Evolutionary conservation across 2,888 invertebrate genomes (phyloP), one percentile per base, ranked within the genome.

Genomic region (Morpho deidamia): DNA sequence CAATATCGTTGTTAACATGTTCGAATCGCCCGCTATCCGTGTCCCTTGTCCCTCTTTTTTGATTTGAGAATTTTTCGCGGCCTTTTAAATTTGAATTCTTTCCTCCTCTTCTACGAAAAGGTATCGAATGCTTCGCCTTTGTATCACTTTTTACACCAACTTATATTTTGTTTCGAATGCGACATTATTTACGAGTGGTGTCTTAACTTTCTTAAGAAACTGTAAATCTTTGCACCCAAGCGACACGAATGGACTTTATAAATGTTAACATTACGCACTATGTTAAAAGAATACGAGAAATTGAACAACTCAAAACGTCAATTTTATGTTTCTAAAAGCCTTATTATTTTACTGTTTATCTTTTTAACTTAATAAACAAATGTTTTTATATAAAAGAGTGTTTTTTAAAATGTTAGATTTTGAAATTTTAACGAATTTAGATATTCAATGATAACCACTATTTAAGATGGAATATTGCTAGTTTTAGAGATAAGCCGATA

Each of bases 121-220:
- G 83, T 81, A 86, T 84, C 82, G 83, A 78, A 85, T 85, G 76
- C 81, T 79, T 84, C 81, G 83, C 86, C 88, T 88, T 88, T 89
- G 88, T 89, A 84, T 83, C 79, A 84, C 86, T 89, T 89, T 88
- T 88, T 88, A 84, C 76, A 72, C 72, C 70, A 81, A 76, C 71
- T 72, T 73, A 70, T 74, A 80, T 76, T 74, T 75, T 78, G 82
- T 77, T 80, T 67, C 69, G 74, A 79, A 77, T 77, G 74, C 65
- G 70, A 73, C 78, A 78, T 84, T 85, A 84, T 86, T 87, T 85
- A 86, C 81, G 76, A 75, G 65, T 59, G 60, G 59, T 61, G 72
- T 66, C 70, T 72, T 71, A 67, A 64, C 59, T 71, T 71, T 69
- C 62, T 60, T 64, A 61, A 72, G 74, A 73, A 76, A 72, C 55